Conservation (phyloP, 2,113 vertebrate species). For the Stercorarius parasiticus region DNA sequence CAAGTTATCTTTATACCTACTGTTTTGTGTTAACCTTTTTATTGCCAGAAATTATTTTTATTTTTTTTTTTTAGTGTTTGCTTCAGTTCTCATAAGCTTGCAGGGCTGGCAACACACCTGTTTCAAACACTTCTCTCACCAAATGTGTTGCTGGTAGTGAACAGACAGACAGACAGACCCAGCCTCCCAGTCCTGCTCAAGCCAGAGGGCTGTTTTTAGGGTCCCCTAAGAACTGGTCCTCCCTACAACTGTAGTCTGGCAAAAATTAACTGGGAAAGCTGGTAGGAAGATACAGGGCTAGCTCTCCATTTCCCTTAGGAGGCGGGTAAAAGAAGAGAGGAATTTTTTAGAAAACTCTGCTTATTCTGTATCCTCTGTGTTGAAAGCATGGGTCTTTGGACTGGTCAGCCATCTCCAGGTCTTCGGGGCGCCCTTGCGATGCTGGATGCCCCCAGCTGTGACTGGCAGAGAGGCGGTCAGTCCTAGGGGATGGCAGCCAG, state of each 20-base stretch:
- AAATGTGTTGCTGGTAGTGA: accelerated
- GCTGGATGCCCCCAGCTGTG: background rate
- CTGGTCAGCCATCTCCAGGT: background rate
- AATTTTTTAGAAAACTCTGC: background rate
- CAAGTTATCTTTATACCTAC: conserved; percentile 91
- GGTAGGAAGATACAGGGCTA: background rate
- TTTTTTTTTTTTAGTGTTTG: conserved; percentile 81
- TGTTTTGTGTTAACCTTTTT: conserved; percentile 89
- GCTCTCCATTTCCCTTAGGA: background rate
- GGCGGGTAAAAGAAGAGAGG: background rate
- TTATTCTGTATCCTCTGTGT: background rate
- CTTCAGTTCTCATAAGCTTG: conserved; percentile 72
- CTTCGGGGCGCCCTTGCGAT: background rate
- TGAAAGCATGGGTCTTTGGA: background rate
- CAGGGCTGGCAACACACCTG: background rate
- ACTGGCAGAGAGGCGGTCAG: background rate
- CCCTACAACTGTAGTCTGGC: background rate
- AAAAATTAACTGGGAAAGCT: background rate
- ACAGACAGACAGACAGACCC: background rate
- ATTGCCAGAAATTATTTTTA: conserved; percentile 80
- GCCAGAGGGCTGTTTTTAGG: background rate
- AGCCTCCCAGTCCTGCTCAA: background rate
- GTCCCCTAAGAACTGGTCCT: background rate
- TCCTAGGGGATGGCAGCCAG: background rate
- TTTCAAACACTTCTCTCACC: background rate